Evolutionary conservation across 2,888 invertebrate genomes (phyloP).

Genomic region (Aelia acuminata): DNA sequence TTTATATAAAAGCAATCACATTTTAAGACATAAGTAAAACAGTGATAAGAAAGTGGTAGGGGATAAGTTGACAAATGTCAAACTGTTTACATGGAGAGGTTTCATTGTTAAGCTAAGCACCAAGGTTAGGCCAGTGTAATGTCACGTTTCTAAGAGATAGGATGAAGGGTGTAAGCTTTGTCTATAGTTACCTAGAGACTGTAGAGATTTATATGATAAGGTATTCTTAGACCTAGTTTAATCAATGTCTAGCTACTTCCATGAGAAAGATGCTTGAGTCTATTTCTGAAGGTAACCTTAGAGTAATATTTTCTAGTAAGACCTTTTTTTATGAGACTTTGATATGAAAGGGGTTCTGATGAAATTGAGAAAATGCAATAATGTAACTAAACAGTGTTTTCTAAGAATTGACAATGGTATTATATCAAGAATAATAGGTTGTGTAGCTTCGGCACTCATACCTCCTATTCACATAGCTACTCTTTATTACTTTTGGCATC

Average conservation of each 20-base stretch:
- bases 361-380: conserved; percentile 31
- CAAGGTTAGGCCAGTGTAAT: conserved; percentile 15
- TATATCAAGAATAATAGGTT: conserved; percentile 65
- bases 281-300: not conserved
- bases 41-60: not conserved
- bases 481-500: conserved; percentile 78
- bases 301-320: not conserved
- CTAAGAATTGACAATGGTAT: conserved; percentile 55
- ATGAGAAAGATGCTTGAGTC: conserved; percentile 54
- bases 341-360: conserved; percentile 52
- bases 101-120: not conserved
- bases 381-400: conserved; percentile 25
- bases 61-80: conserved; percentile 37
- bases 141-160: conserved; percentile 39
- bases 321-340: conserved; percentile 38
- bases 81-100: conserved; percentile 42
- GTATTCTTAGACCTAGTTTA: conserved; percentile 54
- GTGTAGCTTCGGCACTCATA: conserved; percentile 71
- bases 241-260: conserved; percentile 53
- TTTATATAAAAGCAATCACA: not conserved
- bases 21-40: not conserved
- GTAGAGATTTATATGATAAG: conserved; percentile 49
- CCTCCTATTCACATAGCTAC: conserved; percentile 77
- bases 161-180: conserved; percentile 37
- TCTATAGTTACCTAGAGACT: conserved; percentile 53